Evolutionary conservation across 2,113 vertebrate genomes (phyloP).

Genomic region (Cairina moschata): DNA sequence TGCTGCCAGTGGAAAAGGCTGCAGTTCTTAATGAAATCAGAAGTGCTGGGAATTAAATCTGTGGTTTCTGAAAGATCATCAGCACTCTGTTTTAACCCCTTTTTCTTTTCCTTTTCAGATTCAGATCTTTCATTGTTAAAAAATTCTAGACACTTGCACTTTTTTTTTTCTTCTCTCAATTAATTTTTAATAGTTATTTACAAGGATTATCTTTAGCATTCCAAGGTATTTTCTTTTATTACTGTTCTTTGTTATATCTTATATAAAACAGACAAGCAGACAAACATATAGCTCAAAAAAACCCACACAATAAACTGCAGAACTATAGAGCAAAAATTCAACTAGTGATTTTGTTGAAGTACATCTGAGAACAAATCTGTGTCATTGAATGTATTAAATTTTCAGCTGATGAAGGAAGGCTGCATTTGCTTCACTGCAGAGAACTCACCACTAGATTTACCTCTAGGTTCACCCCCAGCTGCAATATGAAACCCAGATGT

Average conservation of each 20-base stretch:
- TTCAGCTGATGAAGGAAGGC: background rate
- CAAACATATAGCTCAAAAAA: background rate
- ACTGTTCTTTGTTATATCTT: background rate
- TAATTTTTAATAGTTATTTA: background rate
- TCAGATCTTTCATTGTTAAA: background rate
- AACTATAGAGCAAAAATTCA: background rate
- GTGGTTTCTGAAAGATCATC: constrained; percentile 62
- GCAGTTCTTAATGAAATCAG: constrained; percentile 63
- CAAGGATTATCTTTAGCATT: background rate
- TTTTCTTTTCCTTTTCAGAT: background rate
- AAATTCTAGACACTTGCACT: background rate
- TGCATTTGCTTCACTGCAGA: background rate
- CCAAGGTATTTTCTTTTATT: background rate
- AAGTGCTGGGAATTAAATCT: constrained; percentile 65
- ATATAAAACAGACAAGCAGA: background rate
- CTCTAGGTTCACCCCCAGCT: background rate
- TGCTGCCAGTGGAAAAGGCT: constrained; percentile 51
- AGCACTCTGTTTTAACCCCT: constrained; percentile 12
- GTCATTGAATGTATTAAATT: background rate
- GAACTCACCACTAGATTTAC: background rate
- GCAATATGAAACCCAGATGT: background rate
- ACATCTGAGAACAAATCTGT: background rate
- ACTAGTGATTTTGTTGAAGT: background rate
- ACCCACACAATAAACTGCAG: background rate
- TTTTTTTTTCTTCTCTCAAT: background rate